These are phyloP conservation scores for Palythoa heliodiscus DNA, from an alignment of 92 coral and sea anemone species.

Conservation along the genomic window DNA sequence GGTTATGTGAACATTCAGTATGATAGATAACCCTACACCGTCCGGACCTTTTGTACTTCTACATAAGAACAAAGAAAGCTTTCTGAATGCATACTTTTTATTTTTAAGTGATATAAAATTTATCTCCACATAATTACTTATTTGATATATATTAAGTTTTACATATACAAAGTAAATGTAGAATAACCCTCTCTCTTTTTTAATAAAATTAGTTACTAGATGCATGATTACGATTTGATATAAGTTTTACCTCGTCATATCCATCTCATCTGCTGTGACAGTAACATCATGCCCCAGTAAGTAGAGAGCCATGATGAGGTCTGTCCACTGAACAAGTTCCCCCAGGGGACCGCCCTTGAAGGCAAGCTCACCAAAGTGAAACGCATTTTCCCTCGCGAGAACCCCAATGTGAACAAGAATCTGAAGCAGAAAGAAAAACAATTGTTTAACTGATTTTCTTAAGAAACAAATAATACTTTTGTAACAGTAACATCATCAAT, in stretches of 20 bases:
- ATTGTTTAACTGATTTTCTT: not conserved
- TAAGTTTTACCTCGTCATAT: conserved; percentile 56
- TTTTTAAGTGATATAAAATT: no score
- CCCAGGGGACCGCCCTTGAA: conserved; percentile 93
- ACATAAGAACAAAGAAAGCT: no score
- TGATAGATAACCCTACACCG: no score
- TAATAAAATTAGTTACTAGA: not conserved
- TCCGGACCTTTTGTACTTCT: no score
- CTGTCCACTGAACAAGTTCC: conserved; percentile 98
- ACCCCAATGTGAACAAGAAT: conserved; percentile 88
- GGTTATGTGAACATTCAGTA: no score
- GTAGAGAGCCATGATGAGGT: conserved; percentile 79
- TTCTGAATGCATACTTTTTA: no score
- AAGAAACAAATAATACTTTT: not conserved
- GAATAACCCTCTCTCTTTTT: no score
- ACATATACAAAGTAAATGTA: no score
- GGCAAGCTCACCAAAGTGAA: conserved; percentile 91
- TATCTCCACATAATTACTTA: no score
- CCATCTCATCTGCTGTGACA: conserved; percentile 71
- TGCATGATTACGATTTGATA: no score
- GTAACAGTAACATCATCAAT: not conserved
- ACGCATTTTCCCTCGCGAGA: conserved; percentile 65
- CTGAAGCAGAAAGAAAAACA: conserved; percentile 47
- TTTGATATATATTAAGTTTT: no score
- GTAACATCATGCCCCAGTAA: conserved; percentile 88